Conservation (phyloP, 2,113 vertebrate species). For the Anolis carolinensis region DNA sequence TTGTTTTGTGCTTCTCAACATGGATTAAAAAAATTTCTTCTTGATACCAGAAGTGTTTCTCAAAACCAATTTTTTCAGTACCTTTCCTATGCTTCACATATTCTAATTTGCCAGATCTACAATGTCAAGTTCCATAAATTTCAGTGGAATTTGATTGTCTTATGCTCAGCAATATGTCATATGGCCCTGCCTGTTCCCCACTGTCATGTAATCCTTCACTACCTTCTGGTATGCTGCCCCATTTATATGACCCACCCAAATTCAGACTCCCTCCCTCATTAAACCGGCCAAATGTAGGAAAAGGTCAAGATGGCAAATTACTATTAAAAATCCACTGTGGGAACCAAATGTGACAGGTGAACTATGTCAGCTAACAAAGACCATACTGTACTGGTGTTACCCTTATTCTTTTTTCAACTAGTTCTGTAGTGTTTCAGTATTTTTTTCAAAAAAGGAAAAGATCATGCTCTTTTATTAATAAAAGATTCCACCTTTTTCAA, state of each 20-base stretch:
- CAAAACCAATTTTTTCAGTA: conserved; percentile 35
- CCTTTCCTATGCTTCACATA: not conserved
- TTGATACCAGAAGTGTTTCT: conserved; percentile 22
- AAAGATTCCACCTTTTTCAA: conserved; percentile 42
- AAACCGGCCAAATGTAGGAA: conserved; percentile 60
- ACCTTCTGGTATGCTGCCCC: conserved; percentile 42
- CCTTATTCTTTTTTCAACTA: conserved; percentile 26
- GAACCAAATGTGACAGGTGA: conserved; percentile 70
- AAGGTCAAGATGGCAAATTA: conserved; percentile 69
- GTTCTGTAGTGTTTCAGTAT: conserved; percentile 51
- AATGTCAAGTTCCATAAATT: not conserved
- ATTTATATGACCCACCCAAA: conserved; percentile 30
- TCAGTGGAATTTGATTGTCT: not conserved
- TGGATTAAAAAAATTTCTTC: not conserved
- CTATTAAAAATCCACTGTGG: conserved; percentile 59
- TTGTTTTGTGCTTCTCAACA: conserved; percentile 22
- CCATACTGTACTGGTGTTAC: conserved; percentile 56
- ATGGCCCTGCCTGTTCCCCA: not conserved
- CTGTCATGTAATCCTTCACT: conserved; percentile 53
- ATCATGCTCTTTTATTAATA: conserved; percentile 58
- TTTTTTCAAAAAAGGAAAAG: conserved; percentile 15
- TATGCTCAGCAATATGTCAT: not conserved
- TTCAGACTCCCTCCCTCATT: conserved; percentile 41
- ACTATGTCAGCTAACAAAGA: conserved; percentile 68
- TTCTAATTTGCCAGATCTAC: not conserved